Evolutionary conservation across 2,797 vertebrate genomes (phyloP), one percentile per base, ranked within the genome.

Genomic region (Peromyscus aztecus): DNA sequence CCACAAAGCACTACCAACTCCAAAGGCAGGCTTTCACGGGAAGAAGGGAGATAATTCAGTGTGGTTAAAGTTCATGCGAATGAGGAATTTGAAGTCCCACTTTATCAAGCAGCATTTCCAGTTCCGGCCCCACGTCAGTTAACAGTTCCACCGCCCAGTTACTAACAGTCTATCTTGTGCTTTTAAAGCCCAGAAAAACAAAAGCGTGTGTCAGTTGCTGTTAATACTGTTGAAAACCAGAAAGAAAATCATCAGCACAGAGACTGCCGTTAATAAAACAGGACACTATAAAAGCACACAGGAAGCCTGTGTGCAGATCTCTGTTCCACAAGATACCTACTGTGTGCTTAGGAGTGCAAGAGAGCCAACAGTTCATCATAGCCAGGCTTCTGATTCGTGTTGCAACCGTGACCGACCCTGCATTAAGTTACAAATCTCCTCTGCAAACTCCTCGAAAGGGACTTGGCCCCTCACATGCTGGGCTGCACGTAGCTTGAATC

Each of bases 361-460:
- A 99, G 97, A 99, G 98, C 99, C 99, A 99, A 96, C 99, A 99
- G 98, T 98, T 99, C 99, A 99, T 99, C 98, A 97, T 99, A 94
- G 97, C 90, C 2, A 96, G 8, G 98, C 57, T 98, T 95, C 98
- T 98, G 98, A 98, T 98, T 96, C 98, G 98, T 78, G 98, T 98
- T 90, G 92, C 96, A 98, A 97, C 85, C 97, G 98, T 97, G 92
- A 93, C 71, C 96, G 0, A 77, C 23, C 91, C 46, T 1, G 4
- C 97, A 82, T 94, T 97, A 97, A 98, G 98, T 98, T 91, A 95
- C 96, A 97, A 97, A 97, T 97, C 98, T 97, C 97, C 90, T 89
- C 0, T 67, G 80, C 2, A 67, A 90, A 76, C 61, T 46, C 92
- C 95, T 29, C 1, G 49, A 21, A 0, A 82, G 87, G 46, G 55